Conservation (phyloP, 2,888 invertebrate genomes). For the Lacanobia wlatinum region DNA sequence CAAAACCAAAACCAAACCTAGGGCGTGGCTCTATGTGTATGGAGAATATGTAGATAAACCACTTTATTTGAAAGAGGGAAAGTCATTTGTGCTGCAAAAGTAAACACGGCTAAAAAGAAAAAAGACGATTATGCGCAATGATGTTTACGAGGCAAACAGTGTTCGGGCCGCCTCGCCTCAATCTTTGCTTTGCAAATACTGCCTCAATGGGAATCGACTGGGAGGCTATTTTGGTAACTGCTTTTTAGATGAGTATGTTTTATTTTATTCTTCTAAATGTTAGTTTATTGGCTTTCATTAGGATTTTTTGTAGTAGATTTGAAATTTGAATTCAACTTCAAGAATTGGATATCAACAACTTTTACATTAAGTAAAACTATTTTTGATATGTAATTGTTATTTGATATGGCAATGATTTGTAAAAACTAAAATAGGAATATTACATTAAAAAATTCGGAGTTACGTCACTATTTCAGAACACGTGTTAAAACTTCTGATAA, state of each 20-base stretch:
- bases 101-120: slow-evolving; percentile 76
- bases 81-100: slow-evolving; percentile 72
- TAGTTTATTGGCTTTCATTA: slow-evolving; percentile 13
- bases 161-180: slow-evolving; percentile 71
- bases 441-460: not conserved
- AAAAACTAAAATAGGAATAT: not conserved
- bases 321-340: too few relatives aligned
- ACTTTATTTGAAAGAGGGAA: slow-evolving; percentile 69
- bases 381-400: too few relatives aligned
- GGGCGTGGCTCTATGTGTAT: slow-evolving; percentile 52
- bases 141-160: slow-evolving; percentile 82
- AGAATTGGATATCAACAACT: too few relatives aligned
- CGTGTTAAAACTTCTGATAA: not conserved
- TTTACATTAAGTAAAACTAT: too few relatives aligned
- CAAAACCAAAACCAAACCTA: slow-evolving; percentile 31
- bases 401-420: not conserved
- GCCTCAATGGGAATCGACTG: slow-evolving; percentile 55
- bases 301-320: not conserved
- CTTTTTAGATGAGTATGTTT: slow-evolving; percentile 39
- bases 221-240: slow-evolving; percentile 45
- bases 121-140: slow-evolving; percentile 84
- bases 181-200: slow-evolving; percentile 81
- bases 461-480: not conserved
- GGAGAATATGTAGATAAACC: slow-evolving; percentile 60
- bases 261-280: slow-evolving; percentile 30